Conservation (phyloP, 2,113 vertebrate genomes). For the Pontoporia blainvillei region DNA sequence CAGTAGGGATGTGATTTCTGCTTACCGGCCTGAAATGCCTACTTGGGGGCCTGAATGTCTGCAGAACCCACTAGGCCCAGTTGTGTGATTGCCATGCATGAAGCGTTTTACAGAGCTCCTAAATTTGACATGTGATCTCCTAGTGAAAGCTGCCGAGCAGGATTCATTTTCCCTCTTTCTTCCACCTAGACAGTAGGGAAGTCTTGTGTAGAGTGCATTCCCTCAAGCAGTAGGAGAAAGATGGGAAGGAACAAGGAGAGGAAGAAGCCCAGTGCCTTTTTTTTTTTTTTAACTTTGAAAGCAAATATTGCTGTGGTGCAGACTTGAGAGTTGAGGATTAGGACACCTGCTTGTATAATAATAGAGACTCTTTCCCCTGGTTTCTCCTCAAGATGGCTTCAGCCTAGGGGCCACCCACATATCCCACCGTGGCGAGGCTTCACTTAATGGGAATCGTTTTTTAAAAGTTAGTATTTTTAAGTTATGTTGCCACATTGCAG, state of each 20-base stretch:
- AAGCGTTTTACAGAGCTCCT: slow-evolving; percentile 21
- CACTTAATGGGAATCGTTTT: not conserved
- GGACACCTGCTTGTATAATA: not conserved
- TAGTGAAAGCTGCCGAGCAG: slow-evolving; percentile 17
- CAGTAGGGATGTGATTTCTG: not conserved
- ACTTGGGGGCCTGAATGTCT: not conserved
- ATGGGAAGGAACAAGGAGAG: not conserved
- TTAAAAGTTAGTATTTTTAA: not conserved
- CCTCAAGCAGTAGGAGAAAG: not conserved
- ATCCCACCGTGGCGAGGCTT: not conserved
- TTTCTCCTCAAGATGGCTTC: slow-evolving; percentile 6
- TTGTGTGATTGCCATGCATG: not conserved
- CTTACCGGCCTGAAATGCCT: not conserved
- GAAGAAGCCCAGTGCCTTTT: not conserved
- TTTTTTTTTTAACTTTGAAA: not conserved
- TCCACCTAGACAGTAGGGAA: not conserved
- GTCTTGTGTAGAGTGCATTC: not conserved
- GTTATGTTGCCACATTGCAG: not conserved
- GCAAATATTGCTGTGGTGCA: not conserved
- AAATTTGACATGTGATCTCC: not conserved
- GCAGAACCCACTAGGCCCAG: not conserved
- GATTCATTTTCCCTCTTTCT: not conserved
- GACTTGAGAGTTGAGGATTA: not conserved
- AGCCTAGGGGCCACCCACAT: not conserved
- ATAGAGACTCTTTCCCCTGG: not conserved